Percentiles rank a stretch among this genome's conserved stretches.
Conservation (phyloP, 2,888 invertebrate genomes). For the Uloborus plumipes region DNA sequence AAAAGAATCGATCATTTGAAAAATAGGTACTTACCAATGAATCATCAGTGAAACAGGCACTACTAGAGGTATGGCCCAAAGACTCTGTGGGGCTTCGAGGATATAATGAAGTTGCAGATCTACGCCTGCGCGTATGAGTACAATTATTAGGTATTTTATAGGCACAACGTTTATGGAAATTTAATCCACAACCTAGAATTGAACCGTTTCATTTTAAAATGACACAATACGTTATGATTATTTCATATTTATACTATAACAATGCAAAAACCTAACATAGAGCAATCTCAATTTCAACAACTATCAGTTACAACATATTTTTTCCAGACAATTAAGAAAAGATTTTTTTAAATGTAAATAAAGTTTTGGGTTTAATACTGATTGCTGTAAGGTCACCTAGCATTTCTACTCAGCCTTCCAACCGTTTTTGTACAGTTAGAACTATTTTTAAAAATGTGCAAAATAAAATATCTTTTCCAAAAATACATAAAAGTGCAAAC, state of each 20-base stretch:
- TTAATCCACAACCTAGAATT: slow-evolving; percentile 90
- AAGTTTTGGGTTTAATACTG: no score
- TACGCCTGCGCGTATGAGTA: slow-evolving; percentile 75
- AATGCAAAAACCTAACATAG: neutral
- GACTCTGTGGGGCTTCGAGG: slow-evolving; percentile 66
- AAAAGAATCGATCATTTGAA: no score
- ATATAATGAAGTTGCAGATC: slow-evolving; percentile 71
- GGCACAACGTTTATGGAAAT: slow-evolving; percentile 95
- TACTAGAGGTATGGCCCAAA: slow-evolving; percentile 65
- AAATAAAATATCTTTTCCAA: no score
- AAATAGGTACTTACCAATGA: slow-evolving; percentile 30
- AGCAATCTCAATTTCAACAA: neutral
- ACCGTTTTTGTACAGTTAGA: no score
- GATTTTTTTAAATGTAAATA: no score
- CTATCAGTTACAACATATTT: neutral
- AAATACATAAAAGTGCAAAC: no score
- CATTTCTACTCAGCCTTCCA: no score
- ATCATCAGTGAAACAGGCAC: slow-evolving; percentile 73
- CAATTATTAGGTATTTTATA: slow-evolving; percentile 99
- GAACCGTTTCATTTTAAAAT: slow-evolving; percentile 2
- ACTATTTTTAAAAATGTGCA: no score
- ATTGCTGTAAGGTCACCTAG: no score
- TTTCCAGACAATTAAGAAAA: neutral
- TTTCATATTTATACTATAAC: neutral
- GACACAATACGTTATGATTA: neutral